phyloP scores from a whole-genome alignment of 2,797 vertebrate species.

The Pelodytes ibericus region DNA sequence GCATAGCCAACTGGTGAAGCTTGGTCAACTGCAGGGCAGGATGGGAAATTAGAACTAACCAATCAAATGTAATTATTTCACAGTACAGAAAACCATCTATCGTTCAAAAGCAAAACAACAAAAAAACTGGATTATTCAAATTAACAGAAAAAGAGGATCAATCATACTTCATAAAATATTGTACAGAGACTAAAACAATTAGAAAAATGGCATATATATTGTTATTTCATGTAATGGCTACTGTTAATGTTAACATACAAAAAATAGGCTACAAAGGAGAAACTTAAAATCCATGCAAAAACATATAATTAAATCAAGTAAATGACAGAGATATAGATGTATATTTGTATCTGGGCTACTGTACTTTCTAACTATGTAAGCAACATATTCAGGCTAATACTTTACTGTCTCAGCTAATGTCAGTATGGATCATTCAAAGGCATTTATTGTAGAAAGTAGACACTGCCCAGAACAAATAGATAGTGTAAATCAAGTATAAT shows the following conservation, averaged over 20 bases:
- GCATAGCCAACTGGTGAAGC: constrained; percentile 99
- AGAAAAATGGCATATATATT: constrained; percentile 65
- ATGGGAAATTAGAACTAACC: constrained; percentile 98
- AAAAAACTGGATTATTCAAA: constrained; percentile 68
- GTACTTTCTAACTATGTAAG: constrained; percentile 64
- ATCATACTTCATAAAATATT: constrained; percentile 64
- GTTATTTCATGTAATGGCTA: constrained; percentile 68
- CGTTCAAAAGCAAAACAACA: constrained; percentile 66
- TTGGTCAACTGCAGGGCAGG: constrained; percentile 99
- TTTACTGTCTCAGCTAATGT: constrained; percentile 32
- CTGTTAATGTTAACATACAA: constrained; percentile 67
- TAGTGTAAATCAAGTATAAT: constrained; percentile 58
- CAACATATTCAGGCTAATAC: constrained; percentile 38
- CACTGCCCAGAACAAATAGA: constrained; percentile 72
- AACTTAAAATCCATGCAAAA: constrained; percentile 69
- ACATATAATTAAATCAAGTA: constrained; percentile 10
- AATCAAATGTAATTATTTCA: constrained; percentile 96
- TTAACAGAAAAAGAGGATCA: constrained; percentile 63
- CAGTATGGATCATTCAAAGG: background rate
- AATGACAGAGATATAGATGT: constrained; percentile 56
- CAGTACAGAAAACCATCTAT: constrained; percentile 88
- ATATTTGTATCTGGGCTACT: constrained; percentile 70
- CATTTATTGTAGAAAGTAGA: constrained; percentile 64
- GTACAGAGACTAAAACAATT: constrained; percentile 61
- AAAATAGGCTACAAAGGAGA: constrained; percentile 62